A percentile compares a stretch with the other conserved stretches of the same genome.
Evolutionary conservation across 2,888 invertebrate genomes (phyloP).

Genomic region (Cephus spinipes): DNA sequence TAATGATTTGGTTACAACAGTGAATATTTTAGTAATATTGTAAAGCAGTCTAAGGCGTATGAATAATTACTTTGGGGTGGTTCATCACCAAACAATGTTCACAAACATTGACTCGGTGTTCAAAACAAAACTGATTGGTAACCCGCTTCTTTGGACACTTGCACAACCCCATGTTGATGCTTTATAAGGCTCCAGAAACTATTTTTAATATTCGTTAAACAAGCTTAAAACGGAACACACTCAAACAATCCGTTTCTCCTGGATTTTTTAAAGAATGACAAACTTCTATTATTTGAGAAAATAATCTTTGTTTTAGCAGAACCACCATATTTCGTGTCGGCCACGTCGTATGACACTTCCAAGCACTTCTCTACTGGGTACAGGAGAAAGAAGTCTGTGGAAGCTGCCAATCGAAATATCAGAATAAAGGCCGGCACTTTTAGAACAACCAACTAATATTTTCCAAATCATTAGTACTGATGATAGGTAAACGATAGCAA

Average conservation of each 20-base stretch:
- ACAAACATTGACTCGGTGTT: slow-evolving; percentile 98
- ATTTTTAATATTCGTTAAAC: neutral
- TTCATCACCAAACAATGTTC: slow-evolving; percentile 98
- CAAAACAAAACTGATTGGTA: slow-evolving; percentile 99
- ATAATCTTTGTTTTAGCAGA: neutral
- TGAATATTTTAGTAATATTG: slow-evolving; percentile 2
- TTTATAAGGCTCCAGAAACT: neutral
- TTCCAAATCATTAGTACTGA: neutral
- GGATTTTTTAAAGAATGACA: neutral
- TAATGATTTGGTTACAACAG: neutral
- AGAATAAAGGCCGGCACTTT: neutral
- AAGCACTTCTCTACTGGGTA: slow-evolving; percentile 26
- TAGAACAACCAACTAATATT: neutral
- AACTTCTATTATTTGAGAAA: neutral
- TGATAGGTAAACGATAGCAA: neutral
- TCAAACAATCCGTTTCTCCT: neutral
- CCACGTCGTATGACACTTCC: slow-evolving; percentile 47
- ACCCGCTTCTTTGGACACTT: slow-evolving; percentile 98
- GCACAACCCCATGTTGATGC: slow-evolving; percentile 88
- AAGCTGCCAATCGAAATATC: neutral
- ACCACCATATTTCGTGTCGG: slow-evolving; percentile 29
- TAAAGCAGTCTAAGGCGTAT: neutral
- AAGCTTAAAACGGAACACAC: neutral
- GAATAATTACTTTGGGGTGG: slow-evolving; percentile 86
- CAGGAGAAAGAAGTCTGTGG: slow-evolving; percentile 25